phyloP scores from a whole-genome alignment of 2,113 vertebrate species.

The Zootoca vivipara region DNA sequence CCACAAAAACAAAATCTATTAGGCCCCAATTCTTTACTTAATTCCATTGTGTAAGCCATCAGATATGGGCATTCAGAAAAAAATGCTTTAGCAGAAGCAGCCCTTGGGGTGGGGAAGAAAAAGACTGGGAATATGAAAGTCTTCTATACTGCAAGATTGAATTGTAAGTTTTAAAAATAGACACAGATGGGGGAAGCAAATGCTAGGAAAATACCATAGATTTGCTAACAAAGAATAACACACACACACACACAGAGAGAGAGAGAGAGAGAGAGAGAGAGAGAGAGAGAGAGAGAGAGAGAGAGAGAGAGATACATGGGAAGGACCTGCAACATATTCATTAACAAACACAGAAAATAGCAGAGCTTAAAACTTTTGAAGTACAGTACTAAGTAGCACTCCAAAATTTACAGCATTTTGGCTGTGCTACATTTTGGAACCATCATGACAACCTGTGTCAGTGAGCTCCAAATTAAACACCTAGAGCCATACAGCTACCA shows the following conservation, averaged over 20 bases:
- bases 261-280: not conserved
- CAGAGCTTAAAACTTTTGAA: not conserved
- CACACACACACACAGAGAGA: not conserved
- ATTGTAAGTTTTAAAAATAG: slow-evolving; percentile 41
- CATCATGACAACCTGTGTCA: slow-evolving; percentile 39
- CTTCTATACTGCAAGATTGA: slow-evolving; percentile 6
- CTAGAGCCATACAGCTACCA: slow-evolving; percentile 39
- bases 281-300: not conserved
- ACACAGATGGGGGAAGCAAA: slow-evolving; percentile 24
- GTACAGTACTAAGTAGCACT: slow-evolving; percentile 16
- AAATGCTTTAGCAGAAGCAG: not conserved
- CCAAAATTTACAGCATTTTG: slow-evolving; percentile 33
- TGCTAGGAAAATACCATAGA: not conserved
- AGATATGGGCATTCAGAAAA: not conserved
- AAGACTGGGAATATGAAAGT: not conserved
- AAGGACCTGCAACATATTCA: slow-evolving; percentile 3
- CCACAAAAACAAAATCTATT: not conserved
- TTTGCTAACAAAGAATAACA: slow-evolving; percentile 49
- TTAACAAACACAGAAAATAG: not conserved
- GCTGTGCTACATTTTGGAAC: slow-evolving; percentile 15
- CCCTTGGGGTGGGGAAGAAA: not conserved
- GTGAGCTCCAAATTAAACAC: slow-evolving; percentile 44
- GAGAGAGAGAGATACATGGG: not conserved
- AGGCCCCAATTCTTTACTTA: fast-evolving
- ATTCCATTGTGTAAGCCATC: not conserved